These are phyloP conservation scores for Clarias platycephalus DNA, from an alignment of 2,797 vertebrate species.

Conservation along the genomic window DNA sequence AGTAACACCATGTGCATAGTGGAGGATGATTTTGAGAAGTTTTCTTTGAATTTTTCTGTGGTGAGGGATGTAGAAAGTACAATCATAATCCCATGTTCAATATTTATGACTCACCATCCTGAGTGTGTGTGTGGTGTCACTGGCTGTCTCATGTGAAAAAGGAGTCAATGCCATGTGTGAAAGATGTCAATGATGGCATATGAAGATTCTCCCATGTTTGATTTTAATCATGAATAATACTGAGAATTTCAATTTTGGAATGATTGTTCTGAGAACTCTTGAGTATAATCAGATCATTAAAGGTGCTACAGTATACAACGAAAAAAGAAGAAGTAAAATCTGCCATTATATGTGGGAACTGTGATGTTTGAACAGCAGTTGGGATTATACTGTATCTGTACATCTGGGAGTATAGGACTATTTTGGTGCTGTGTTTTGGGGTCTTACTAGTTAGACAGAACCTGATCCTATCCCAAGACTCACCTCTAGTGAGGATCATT, in stretches of 20 bases:
- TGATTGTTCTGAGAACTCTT: background rate
- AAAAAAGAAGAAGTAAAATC: background rate
- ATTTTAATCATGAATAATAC: background rate
- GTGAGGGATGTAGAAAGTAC: background rate
- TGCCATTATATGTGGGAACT: background rate
- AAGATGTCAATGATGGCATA: background rate
- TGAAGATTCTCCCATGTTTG: background rate
- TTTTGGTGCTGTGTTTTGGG: background rate
- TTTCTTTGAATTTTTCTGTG: background rate
- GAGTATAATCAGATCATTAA: background rate
- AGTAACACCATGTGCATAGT: background rate
- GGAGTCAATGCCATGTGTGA: background rate
- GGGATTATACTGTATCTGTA: background rate
- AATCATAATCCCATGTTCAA: background rate
- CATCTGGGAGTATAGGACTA: no score
- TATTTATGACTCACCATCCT: background rate
- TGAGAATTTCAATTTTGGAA: background rate
- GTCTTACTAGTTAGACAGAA: background rate
- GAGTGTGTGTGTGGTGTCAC: background rate
- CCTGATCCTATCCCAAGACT: background rate
- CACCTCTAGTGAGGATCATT: background rate
- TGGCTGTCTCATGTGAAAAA: conserved; percentile 1
- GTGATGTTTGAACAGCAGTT: background rate
- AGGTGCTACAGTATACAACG: no score
- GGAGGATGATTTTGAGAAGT: background rate